Evolutionary conservation across 1,140 invertebrate genomes (phyloP).

Genomic region (Conus betulinus): DNA sequence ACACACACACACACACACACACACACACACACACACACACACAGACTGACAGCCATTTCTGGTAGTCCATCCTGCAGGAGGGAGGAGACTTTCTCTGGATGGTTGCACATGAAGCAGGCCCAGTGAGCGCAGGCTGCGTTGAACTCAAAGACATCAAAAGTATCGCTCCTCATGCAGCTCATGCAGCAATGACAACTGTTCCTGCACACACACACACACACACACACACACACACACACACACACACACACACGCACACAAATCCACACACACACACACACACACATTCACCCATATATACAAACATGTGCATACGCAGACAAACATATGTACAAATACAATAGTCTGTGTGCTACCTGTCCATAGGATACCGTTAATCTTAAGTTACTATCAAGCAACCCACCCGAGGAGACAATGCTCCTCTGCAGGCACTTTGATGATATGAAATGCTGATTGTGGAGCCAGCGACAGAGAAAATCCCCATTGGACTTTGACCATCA

Average conservation of each 20-base stretch:
- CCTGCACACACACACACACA: constrained; percentile 76
- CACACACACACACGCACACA: background rate
- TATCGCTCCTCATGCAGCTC: constrained; percentile 91
- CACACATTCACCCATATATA: background rate
- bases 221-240: no score
- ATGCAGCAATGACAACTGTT: constrained; percentile 88
- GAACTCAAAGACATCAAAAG: constrained; percentile 94
- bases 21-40: background rate
- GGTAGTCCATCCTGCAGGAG: constrained; percentile 81
- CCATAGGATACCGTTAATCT: no score
- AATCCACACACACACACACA: background rate
- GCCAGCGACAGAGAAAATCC: no score
- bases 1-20: background rate
- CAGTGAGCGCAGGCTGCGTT: constrained; percentile 81
- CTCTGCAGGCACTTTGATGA: no score
- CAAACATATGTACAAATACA: no score
- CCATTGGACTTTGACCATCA: no score
- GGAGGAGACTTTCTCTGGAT: constrained; percentile 89
- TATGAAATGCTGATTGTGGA: no score
- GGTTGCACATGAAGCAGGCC: constrained; percentile 93
- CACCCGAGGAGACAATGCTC: no score
- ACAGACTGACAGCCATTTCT: constrained; percentile 74
- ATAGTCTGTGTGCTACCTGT: no score
- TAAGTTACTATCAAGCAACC: no score
- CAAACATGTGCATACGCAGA: no score